phyloP scores from a whole-genome alignment of 2,888 invertebrate species.

The Melinaea menophilus region DNA sequence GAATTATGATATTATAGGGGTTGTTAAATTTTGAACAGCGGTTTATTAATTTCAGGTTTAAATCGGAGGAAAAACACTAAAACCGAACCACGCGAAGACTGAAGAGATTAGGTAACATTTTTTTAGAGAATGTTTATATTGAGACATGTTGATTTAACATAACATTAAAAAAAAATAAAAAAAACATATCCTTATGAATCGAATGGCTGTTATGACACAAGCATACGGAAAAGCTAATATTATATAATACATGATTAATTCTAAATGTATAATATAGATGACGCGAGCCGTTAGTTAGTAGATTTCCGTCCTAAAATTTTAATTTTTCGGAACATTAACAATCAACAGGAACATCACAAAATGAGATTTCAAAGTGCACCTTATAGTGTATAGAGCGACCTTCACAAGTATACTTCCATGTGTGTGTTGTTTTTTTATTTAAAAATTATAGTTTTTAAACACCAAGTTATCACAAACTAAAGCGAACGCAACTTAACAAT shows the following conservation, averaged over 20 bases:
- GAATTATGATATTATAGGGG: conserved; percentile 28
- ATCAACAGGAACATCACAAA: neutral
- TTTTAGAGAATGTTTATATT: conserved; percentile 18
- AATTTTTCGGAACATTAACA: neutral
- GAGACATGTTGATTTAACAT: conserved; percentile 13
- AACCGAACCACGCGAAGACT: conserved; percentile 53
- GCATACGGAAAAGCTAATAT: neutral
- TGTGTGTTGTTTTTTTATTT: neutral
- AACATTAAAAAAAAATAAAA: no score
- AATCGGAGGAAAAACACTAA: conserved; percentile 52
- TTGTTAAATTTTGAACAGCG: conserved; percentile 46
- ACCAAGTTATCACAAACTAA: no score
- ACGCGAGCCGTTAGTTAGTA: neutral
- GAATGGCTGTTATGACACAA: conserved; percentile 2
- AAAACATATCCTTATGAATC: conserved; percentile 15
- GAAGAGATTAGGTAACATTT: conserved; percentile 48
- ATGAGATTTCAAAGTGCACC: neutral
- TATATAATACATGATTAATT: neutral
- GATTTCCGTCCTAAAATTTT: conserved; percentile 11
- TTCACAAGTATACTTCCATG: neutral
- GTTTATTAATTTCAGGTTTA: conserved; percentile 69
- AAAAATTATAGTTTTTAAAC: neutral
- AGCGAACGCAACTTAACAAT: no score
- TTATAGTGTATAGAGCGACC: neutral
- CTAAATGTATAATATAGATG: neutral